Evolutionary conservation across 2,797 vertebrate species (phyloP).

Genomic region (Artibeus lituratus): DNA sequence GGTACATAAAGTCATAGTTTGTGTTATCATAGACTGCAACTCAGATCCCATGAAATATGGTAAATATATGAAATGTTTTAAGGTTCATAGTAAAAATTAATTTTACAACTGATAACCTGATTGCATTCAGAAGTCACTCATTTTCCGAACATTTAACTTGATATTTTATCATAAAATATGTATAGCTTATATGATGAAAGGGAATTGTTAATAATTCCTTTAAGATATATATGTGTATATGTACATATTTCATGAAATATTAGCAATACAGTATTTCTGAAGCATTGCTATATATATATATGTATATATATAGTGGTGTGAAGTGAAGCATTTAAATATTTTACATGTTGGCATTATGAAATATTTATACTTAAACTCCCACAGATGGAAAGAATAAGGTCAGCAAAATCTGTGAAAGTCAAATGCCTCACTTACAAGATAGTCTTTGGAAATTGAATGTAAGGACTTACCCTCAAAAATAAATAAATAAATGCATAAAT

Average conservation of each 20-base stretch:
- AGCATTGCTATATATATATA: background rate
- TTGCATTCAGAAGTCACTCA: background rate
- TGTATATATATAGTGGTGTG: background rate
- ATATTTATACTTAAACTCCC: slow-evolving; percentile 49
- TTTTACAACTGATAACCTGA: background rate
- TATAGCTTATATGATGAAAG: background rate
- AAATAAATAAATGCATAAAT: background rate
- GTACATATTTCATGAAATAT: background rate
- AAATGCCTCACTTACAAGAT: slow-evolving; percentile 14
- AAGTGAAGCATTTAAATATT: slow-evolving; percentile 54
- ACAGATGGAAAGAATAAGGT: slow-evolving; percentile 54
- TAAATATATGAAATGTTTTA: slow-evolving; percentile 12
- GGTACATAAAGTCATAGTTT: background rate
- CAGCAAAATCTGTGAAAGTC: slow-evolving; percentile 44
- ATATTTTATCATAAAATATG: background rate
- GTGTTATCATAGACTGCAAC: background rate
- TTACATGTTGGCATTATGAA: slow-evolving; percentile 63
- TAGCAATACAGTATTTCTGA: background rate
- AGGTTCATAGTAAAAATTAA: background rate
- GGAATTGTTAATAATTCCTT: background rate
- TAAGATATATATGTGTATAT: background rate
- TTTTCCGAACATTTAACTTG: slow-evolving; percentile 17
- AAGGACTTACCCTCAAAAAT: background rate
- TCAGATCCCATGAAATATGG: background rate
- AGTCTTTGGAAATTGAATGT: slow-evolving; percentile 24